Base-by-base conservation (phyloP, 2,797 vertebrate genomes). In the Malurus splendens region DNA sequence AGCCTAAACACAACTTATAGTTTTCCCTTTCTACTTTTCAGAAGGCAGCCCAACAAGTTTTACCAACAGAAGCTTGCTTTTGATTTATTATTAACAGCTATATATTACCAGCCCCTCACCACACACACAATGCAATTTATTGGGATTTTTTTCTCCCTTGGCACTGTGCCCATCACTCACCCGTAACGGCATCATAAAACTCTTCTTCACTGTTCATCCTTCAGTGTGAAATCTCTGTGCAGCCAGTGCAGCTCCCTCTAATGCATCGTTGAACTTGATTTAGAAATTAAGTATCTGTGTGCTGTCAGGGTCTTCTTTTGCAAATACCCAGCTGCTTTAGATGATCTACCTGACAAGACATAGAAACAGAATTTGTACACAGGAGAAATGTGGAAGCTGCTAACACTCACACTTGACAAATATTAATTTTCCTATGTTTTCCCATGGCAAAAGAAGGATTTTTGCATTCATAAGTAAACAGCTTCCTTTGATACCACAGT, bases 151-250 rank as follows among this genome's bases (percentile, higher is more conserved):
- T 22, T 56, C 51, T 32, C 51, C 36, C 54, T 23, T 54, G 67
- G 45, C 47, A 42, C 24, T 3, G 12, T 51, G 61, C 48, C 61
- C 14, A 28, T 19, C n/a, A 51, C 98, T 96, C 86, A 99, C 99
- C 99, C 97, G 99, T 98, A 95, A 99, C 97, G 96, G 99, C 99
- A 87, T 99, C 99, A 93, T 97, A 99, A 96, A 99, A 99, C 91
- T 99, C 99, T 38, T 99, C 99, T 84, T 99, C 99, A 96, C 98
- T 98, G 97, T 98, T 99, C 99, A 99, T 99, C 90, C 95, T 97
- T 93, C 89, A 93, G 92, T 16, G 56, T 87, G 92, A 86, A 30
- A 73, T 90, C 82, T 90, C 82, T 24, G 85, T 41, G 14, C 77
- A 87, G 81, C 82, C 41, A 87, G 5, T 9, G 60, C 64, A 64